These are phyloP conservation scores for Saccostrea cuccullata DNA, from an alignment of 1,140 invertebrate species.

Conservation along the genomic window DNA sequence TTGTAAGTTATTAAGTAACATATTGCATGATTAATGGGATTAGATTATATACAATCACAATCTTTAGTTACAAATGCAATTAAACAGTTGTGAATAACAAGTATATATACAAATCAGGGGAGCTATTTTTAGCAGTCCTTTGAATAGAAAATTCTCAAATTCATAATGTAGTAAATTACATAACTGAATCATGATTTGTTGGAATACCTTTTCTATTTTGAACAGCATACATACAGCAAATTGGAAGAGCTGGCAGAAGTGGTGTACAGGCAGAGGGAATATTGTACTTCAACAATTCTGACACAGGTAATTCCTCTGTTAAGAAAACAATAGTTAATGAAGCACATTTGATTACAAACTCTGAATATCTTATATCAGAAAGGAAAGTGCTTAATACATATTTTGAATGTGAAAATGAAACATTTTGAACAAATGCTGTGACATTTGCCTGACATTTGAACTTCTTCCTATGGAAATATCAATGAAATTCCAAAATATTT, in stretches of 20 bases:
- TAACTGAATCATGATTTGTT: too few species aligned
- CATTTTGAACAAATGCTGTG: neutral
- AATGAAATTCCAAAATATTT: neutral
- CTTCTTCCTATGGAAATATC: neutral
- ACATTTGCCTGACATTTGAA: neutral
- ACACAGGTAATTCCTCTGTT: neutral
- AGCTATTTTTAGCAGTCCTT: too few species aligned
- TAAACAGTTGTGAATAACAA: too few species aligned
- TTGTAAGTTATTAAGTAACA: too few species aligned
- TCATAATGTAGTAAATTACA: too few species aligned
- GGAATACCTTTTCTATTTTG: neutral
- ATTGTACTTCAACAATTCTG: conserved; percentile 10
- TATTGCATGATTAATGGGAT: too few species aligned
- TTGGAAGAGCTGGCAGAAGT: conserved; percentile 33
- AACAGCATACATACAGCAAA: conserved; percentile 37
- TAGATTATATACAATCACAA: too few species aligned
- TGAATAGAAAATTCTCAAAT: too few species aligned
- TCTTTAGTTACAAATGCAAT: too few species aligned
- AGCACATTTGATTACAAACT: neutral
- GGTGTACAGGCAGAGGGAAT: neutral
- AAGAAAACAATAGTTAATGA: neutral
- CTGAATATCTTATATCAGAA: too few species aligned
- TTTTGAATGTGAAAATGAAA: neutral
- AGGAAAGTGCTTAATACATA: neutral
- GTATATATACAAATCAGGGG: too few species aligned